Evolutionary conservation across 2,888 invertebrate genomes (phyloP).

Genomic region (Drosophila subsilvestris): DNA sequence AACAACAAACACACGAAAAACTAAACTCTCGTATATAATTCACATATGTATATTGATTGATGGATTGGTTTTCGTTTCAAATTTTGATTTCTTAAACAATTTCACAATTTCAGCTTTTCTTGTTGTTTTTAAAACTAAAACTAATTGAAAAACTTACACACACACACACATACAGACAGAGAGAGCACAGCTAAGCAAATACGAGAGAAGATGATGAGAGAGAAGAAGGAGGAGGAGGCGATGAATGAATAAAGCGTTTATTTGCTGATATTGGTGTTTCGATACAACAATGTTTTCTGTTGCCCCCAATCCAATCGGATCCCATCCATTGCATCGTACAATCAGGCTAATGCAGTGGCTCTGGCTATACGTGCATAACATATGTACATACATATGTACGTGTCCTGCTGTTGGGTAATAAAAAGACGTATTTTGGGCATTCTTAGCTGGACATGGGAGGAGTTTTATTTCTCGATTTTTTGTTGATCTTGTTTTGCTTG

Average conservation of each 20-base stretch:
- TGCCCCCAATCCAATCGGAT: too few relatives aligned
- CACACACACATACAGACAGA: slow-evolving; percentile 14
- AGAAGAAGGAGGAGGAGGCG: slow-evolving; percentile 12
- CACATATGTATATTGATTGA: slow-evolving; percentile 31
- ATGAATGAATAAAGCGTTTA: slow-evolving; percentile 66
- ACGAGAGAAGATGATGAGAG: slow-evolving; percentile 4
- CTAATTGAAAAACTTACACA: slow-evolving; percentile 5
- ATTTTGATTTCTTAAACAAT: slow-evolving; percentile 11
- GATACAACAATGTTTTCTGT: slow-evolving; percentile 11
- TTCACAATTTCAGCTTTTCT: slow-evolving; percentile 56
- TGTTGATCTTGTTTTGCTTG: slow-evolving; percentile 36
- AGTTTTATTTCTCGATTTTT: slow-evolving; percentile 34
- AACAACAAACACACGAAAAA: slow-evolving; percentile 15
- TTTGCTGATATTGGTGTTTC: slow-evolving; percentile 71
- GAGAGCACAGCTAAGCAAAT: slow-evolving; percentile 21
- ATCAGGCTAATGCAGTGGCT: not conserved
- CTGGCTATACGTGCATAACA: too few relatives aligned
- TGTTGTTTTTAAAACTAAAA: slow-evolving; percentile 20
- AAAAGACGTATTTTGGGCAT: not conserved
- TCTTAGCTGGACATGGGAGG: slow-evolving; percentile 38
- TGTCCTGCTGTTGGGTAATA: too few relatives aligned
- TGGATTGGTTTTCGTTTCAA: slow-evolving; percentile 22
- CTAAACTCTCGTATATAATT: slow-evolving; percentile 33
- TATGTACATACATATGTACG: too few relatives aligned
- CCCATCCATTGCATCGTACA: slow-evolving; percentile 36